Percentiles rank a stretch among this genome's conserved stretches.
These are phyloP conservation scores for Murina feae DNA, from an alignment of 2,113 vertebrate species.

Conservation along the genomic window DNA sequence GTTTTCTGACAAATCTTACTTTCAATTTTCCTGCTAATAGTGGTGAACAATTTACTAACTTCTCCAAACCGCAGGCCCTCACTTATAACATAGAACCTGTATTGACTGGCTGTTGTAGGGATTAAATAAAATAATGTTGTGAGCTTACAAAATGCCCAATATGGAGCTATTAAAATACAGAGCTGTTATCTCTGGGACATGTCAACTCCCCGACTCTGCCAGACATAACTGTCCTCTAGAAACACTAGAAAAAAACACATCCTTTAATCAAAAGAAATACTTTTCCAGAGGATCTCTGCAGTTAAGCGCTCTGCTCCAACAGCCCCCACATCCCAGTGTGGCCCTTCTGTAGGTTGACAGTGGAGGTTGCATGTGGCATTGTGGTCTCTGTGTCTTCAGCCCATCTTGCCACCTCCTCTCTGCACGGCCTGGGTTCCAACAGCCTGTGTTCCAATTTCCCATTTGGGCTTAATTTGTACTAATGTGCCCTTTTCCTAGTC, in stretches of 20 bases:
- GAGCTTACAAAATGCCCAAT: background rate
- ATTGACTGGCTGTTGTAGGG: background rate
- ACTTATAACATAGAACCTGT: background rate
- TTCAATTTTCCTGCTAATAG: background rate
- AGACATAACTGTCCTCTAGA: background rate
- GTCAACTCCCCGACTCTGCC: background rate
- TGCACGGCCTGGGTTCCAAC: background rate
- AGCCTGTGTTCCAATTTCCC: no score
- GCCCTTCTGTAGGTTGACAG: background rate
- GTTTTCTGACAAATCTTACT: background rate
- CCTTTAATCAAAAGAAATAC: background rate
- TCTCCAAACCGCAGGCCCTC: background rate
- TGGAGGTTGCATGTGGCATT: accelerated
- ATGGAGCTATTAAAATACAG: background rate
- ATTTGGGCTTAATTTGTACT: background rate
- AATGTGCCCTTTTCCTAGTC: background rate
- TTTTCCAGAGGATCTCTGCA: background rate
- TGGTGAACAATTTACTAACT: background rate
- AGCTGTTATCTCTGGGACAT: background rate
- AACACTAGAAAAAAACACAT: accelerated
- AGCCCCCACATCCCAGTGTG: accelerated
- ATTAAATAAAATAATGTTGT: background rate
- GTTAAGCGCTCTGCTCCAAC: accelerated
- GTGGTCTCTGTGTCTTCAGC: no score
- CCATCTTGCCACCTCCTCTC: background rate